These are phyloP conservation scores for Tipula vernalis DNA, from an alignment of 2,888 invertebrate genomes.

Conservation along the genomic window DNA sequence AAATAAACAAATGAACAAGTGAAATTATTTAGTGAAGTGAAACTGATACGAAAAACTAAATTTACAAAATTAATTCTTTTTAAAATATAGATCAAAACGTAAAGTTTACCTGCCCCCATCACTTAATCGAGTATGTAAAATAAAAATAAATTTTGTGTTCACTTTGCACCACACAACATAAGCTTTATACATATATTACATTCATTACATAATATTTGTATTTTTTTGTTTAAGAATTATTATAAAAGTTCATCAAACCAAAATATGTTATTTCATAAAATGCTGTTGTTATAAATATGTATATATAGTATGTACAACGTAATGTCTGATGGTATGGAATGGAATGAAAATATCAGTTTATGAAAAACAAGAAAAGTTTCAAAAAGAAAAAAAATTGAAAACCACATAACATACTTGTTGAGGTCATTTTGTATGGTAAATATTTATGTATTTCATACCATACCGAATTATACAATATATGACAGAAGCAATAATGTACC, in stretches of 20 bases:
- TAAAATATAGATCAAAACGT: background rate
- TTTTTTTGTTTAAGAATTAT: background rate
- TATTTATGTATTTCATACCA: background rate
- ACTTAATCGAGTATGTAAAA: background rate
- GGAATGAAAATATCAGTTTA: background rate
- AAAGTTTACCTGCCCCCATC: background rate
- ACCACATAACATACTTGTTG: background rate
- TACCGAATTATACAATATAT: background rate
- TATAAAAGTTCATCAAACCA: background rate
- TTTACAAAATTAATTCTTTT: background rate
- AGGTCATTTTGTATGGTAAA: background rate
- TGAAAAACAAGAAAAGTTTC: background rate
- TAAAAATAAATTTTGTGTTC: background rate
- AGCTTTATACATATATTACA: too few relatives aligned
- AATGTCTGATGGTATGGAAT: background rate
- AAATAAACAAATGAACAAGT: background rate
- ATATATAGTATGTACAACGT: background rate
- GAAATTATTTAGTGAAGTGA: background rate
- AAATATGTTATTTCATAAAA: background rate
- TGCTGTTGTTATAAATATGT: background rate
- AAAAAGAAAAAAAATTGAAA: background rate
- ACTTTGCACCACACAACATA: background rate
- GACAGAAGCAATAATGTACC: background rate
- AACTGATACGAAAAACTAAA: background rate
- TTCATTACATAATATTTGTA: background rate